Conservation (phyloP, 2,888 invertebrate genomes). For the Odontocolon sp. region DNA sequence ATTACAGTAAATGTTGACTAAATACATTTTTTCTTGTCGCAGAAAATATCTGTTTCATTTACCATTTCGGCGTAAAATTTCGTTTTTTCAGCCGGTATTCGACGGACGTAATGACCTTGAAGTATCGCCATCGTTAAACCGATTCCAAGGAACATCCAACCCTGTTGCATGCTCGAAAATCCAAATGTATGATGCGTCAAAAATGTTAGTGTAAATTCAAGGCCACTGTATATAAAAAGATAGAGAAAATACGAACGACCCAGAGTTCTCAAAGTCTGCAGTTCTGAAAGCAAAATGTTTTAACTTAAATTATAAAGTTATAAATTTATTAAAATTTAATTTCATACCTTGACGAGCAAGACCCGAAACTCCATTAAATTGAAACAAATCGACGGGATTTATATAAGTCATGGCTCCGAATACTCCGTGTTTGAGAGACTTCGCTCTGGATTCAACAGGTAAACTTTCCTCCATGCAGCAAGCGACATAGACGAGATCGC, state of each 20-base stretch:
- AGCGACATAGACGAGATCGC: constrained; percentile 89
- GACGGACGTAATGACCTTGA: constrained; percentile 94
- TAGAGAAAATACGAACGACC: constrained; percentile 94
- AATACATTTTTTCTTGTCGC: background rate
- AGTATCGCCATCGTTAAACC: constrained; percentile 95
- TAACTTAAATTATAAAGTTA: background rate
- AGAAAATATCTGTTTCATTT: constrained; percentile 57
- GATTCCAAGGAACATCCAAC: constrained; percentile 97
- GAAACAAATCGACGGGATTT: constrained; percentile 84
- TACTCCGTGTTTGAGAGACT: constrained; percentile 85
- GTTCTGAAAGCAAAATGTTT: constrained; percentile 82
- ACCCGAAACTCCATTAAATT: constrained; percentile 82
- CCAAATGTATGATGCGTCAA: constrained; percentile 95
- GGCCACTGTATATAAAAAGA: constrained; percentile 96
- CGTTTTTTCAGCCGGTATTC: constrained; percentile 88
- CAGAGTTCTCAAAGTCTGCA: constrained; percentile 85
- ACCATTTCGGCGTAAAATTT: constrained; percentile 86
- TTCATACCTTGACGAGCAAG: constrained; percentile 79
- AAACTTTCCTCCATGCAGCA: constrained; percentile 92
- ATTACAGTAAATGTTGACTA: too few species aligned
- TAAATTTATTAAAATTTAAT: constrained; percentile 75
- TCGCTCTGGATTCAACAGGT: constrained; percentile 87
- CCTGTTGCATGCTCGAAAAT: constrained; percentile 97
- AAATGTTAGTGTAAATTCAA: constrained; percentile 99
- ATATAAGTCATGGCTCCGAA: constrained; percentile 86